Base-by-base conservation (phyloP, 2,888 invertebrate species). In the Bombylius major region DNA sequence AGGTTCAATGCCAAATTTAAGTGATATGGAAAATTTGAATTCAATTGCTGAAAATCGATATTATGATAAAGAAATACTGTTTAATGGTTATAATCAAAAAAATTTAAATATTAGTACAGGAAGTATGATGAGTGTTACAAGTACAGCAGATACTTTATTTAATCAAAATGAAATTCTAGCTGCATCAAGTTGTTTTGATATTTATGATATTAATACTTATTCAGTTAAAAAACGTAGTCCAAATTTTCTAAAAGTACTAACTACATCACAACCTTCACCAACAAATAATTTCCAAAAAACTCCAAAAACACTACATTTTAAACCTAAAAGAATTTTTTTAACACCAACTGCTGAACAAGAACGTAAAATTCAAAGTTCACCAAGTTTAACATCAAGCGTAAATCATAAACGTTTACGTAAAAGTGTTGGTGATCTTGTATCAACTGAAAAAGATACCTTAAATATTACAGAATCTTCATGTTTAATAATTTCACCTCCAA, bases 21-120 rank as follows among this genome's bases (percentile, higher is more conserved):
- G 72, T 62, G 72, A 73, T 56, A 69, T 70, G 66, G 64, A 67
- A 47, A 62, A 64, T n/a, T 64, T 72, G 32, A 66, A 69, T 44
- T 70, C 71, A 7, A 71, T 75, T 46, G 75, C 74, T 53, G 68
- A 71, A 57, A 75, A 75, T 64, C 72, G 75, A 4, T 75, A 73
- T 60, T 75, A 54, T 51, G 23, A 59, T 33, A 42, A 42, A 42
- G 4, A 42, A 8, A 42, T 5, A 11, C 23, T 23, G 23, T 11
- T 42, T 42, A 5, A 8, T 42, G 11, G 4, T 11, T 1, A 11
- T 4, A 11, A 55, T 61, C 33, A 57, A n/a, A 55, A 60, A 32
- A 59, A 64, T 11, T 65, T 64, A 14, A 65, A 62, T 55, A 58
- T 59, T 50, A 53, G 42, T 32, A 44, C 8, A 11, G 34, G 13